Evolutionary conservation across 2,113 vertebrate genomes (phyloP).

Genomic region (Lamprotornis superbus): DNA sequence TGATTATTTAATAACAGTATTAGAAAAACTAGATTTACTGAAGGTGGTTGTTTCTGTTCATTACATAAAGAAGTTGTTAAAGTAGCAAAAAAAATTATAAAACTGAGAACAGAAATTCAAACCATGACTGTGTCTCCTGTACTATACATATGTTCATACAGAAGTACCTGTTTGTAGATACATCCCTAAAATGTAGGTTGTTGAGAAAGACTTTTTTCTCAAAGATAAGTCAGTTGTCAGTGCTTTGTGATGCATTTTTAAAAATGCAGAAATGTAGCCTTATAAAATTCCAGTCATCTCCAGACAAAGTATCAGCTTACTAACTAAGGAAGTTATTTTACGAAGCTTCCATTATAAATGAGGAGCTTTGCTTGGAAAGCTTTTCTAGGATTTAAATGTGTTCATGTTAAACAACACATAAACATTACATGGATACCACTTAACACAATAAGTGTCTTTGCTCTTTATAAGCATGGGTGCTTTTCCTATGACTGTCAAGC

Average conservation of each 20-base stretch:
- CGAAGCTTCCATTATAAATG: neutral
- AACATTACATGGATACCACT: neutral
- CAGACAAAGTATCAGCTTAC: neutral
- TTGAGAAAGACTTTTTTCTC: neutral
- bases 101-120: neutral
- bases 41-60: neutral
- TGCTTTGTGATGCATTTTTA: neutral
- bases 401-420: neutral
- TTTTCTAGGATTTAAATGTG: neutral
- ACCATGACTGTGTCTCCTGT: neutral
- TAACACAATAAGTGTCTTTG: neutral
- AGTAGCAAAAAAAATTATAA: neutral
- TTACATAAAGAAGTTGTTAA: neutral
- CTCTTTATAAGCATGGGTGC: neutral
- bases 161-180: neutral
- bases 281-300: neutral
- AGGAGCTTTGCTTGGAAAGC: rapidly evolving
- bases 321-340: neutral
- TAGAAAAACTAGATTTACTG: neutral
- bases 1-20: neutral
- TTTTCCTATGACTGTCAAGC: neutral
- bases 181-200: neutral
- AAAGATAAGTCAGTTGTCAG: neutral
- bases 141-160: neutral
- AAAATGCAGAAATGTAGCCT: neutral